Percentiles rank a stretch among this genome's conserved stretches.
Evolutionary conservation across 2,888 invertebrate species (phyloP).

Genomic region (Metacarcinus magister): DNA sequence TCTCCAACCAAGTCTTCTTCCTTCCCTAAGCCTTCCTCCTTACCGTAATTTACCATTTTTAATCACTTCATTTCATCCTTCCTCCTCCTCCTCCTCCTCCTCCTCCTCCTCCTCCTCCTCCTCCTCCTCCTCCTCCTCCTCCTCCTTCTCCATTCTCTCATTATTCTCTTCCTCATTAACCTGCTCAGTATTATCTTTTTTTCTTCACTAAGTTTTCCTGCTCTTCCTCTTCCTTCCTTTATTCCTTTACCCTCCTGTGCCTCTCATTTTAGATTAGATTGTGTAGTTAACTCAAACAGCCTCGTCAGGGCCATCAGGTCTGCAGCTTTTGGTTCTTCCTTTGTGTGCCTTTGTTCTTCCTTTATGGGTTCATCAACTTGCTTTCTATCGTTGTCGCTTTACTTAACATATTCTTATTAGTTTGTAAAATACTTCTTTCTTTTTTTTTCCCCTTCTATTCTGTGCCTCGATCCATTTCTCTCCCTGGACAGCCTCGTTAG

Average conservation of each 20-base stretch:
- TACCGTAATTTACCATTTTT: not conserved
- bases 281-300: not conserved
- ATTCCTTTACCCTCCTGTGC: not conserved
- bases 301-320: not conserved
- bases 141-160: not conserved
- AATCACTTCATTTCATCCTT: not conserved
- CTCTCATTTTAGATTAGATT: too few relatives aligned
- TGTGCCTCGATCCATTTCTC: too few relatives aligned
- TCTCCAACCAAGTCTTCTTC: not conserved
- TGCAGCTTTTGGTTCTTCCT: too few relatives aligned
- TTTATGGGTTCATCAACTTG: too few relatives aligned
- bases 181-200: not conserved
- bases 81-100: not conserved
- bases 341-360: too few relatives aligned
- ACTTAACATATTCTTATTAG: too few relatives aligned
- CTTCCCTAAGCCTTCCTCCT: not conserved
- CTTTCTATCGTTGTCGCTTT: too few relatives aligned
- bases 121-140: not conserved
- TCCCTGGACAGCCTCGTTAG: too few relatives aligned
- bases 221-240: not conserved
- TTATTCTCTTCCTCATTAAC: too few relatives aligned
- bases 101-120: too few relatives aligned
- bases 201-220: not conserved
- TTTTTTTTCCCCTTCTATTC: too few relatives aligned
- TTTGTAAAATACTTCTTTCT: too few relatives aligned